These are phyloP conservation scores for Petaurus breviceps DNA, from an alignment of 2,113 vertebrate species.

Conservation along the genomic window DNA sequence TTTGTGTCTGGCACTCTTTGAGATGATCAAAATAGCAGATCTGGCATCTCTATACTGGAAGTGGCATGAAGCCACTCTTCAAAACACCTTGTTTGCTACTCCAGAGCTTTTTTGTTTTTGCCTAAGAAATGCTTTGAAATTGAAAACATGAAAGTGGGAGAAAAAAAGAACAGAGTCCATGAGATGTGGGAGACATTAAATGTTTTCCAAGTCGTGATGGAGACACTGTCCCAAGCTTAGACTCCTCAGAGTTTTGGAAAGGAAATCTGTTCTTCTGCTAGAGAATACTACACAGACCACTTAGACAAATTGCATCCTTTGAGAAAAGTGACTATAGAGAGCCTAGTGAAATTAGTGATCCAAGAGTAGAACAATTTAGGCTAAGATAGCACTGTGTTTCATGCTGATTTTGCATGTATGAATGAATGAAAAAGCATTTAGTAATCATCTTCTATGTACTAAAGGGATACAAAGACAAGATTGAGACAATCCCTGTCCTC, in stretches of 20 bases:
- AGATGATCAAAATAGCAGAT: neutral
- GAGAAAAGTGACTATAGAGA: neutral
- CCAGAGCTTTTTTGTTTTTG: neutral
- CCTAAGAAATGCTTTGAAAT: conserved; percentile 27
- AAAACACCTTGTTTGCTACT: neutral
- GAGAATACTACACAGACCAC: neutral
- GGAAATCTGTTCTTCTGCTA: neutral
- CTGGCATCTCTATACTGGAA: neutral
- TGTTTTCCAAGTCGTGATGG: neutral
- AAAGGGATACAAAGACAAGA: neutral
- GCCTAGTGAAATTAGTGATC: conserved; percentile 4
- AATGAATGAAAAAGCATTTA: neutral
- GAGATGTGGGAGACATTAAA: neutral
- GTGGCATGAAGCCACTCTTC: neutral
- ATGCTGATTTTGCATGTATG: neutral
- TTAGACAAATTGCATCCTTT: conserved; percentile 30
- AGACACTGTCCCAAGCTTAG: neutral
- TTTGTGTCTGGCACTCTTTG: neutral
- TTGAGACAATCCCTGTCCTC: neutral
- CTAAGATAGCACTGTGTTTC: neutral
- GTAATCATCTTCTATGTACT: neutral
- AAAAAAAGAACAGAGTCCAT: neutral
- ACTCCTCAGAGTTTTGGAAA: neutral
- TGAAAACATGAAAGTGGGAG: neutral
- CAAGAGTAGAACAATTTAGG: neutral